Percentiles rank a stretch among this genome's conserved stretches.
Conservation (phyloP, 1,140 invertebrate species). For the Drosophila trapezifrons region DNA sequence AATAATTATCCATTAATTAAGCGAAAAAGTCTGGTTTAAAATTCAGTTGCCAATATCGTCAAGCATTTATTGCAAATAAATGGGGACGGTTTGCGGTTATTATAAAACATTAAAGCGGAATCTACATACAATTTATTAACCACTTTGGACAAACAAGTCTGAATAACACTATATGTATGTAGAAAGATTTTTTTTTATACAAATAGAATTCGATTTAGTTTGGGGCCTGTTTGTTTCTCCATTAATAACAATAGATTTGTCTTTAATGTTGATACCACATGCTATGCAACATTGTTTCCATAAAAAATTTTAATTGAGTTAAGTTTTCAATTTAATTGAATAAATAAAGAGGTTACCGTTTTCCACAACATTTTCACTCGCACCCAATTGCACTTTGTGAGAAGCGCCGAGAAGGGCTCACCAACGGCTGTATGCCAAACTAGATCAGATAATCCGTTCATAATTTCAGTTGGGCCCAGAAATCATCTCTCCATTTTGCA, state of each 20-base stretch:
- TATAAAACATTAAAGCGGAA: neutral
- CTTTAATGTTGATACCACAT: too few species aligned
- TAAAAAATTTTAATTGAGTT: too few species aligned
- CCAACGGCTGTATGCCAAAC: neutral
- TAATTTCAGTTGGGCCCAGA: slow-evolving; percentile 4
- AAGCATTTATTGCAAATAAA: neutral
- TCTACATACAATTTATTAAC: neutral
- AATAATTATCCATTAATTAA: slow-evolving; percentile 4
- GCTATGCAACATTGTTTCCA: too few species aligned
- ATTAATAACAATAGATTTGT: too few species aligned
- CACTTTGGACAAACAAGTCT: neutral
- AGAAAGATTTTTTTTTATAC: neutral
- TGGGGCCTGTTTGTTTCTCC: neutral
- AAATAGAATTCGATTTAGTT: neutral
- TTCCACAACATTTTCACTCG: neutral
- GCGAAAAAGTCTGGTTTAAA: neutral
- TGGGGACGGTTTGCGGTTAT: neutral
- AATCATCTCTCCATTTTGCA: slow-evolving; percentile 24
- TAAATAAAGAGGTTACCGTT: neutral
- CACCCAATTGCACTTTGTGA: neutral
- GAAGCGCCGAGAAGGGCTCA: slow-evolving; percentile 17
- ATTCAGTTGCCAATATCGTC: neutral
- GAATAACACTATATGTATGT: neutral
- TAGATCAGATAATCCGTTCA: neutral
- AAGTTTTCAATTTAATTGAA: neutral